These are phyloP conservation scores for Rhingia rostrata DNA, from an alignment of 2,888 invertebrate species.

Conservation along the genomic window DNA sequence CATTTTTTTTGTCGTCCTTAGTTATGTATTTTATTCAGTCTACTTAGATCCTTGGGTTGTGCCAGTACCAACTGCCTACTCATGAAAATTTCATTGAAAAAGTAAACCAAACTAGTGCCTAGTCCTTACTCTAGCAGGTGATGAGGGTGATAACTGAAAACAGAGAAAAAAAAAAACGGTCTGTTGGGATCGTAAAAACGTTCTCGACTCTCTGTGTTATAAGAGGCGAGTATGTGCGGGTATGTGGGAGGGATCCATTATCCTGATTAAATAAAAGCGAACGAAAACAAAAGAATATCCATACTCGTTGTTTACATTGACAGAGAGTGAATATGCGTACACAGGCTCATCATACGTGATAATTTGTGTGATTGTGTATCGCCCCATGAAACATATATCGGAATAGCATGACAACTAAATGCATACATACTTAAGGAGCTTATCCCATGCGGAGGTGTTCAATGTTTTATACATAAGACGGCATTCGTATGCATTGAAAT, in stretches of 20 bases:
- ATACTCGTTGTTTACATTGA: conserved; percentile 11
- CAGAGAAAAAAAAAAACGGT: neutral
- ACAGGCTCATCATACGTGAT: conserved; percentile 51
- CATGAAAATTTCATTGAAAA: conserved; percentile 59
- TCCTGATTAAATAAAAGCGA: conserved; percentile 62
- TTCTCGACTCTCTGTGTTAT: conserved; percentile 49
- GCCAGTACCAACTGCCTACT: conserved; percentile 31
- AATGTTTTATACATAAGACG: conserved; percentile 61
- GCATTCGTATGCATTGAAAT: conserved; percentile 65
- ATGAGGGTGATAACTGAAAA: neutral
- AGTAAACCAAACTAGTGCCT: conserved; percentile 50
- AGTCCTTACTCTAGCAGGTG: neutral
- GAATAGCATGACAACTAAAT: conserved; percentile 25
- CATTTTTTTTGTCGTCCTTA: conserved; percentile 6
- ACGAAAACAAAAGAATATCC: conserved; percentile 3
- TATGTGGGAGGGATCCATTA: conserved; percentile 41
- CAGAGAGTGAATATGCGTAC: conserved; percentile 13
- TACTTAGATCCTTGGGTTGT: conserved; percentile 33
- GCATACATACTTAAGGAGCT: neutral
- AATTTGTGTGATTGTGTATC: conserved; percentile 56
- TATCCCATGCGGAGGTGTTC: conserved; percentile 15
- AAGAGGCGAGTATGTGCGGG: conserved; percentile 34
- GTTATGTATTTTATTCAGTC: conserved; percentile 29
- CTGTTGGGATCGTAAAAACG: conserved; percentile 48
- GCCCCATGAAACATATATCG: conserved; percentile 45